phyloP scores from a whole-genome alignment of 2,113 vertebrate species.

The Pardalotus punctatus region DNA sequence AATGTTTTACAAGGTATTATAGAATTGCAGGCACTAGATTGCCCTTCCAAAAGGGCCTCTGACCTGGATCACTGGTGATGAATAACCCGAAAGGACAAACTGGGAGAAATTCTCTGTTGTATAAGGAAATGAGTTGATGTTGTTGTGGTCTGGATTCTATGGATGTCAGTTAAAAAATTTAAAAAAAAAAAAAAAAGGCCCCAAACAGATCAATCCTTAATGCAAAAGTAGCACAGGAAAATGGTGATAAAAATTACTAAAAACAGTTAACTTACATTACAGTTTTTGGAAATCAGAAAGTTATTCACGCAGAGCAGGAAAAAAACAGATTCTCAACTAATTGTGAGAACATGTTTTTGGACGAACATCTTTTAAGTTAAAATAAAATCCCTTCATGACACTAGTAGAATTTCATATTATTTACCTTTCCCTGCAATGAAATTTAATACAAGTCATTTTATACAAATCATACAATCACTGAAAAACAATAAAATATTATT shows the following conservation, averaged over 20 bases:
- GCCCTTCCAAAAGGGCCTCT: neutral
- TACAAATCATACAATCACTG: neutral
- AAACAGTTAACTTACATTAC: neutral
- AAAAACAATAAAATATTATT: neutral
- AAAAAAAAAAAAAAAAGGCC: too few species aligned
- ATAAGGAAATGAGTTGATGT: neutral
- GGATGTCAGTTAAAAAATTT: neutral
- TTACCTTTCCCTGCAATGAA: neutral
- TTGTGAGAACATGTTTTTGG: neutral
- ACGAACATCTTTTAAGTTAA: neutral
- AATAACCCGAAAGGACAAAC: neutral
- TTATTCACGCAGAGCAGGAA: neutral
- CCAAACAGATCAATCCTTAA: neutral
- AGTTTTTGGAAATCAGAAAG: neutral
- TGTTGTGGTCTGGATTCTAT: neutral
- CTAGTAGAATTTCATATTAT: neutral
- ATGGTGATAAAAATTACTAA: neutral
- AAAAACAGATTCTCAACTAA: neutral
- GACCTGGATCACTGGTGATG: neutral
- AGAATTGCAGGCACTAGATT: neutral
- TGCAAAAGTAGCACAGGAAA: neutral
- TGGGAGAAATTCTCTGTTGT: neutral
- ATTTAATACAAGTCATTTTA: neutral
- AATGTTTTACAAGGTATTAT: neutral
- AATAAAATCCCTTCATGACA: neutral